A percentile compares a stretch with the other conserved stretches of the same genome.
phyloP scores from a whole-genome alignment of 2,113 vertebrate species.

The Vombatus ursinus region DNA sequence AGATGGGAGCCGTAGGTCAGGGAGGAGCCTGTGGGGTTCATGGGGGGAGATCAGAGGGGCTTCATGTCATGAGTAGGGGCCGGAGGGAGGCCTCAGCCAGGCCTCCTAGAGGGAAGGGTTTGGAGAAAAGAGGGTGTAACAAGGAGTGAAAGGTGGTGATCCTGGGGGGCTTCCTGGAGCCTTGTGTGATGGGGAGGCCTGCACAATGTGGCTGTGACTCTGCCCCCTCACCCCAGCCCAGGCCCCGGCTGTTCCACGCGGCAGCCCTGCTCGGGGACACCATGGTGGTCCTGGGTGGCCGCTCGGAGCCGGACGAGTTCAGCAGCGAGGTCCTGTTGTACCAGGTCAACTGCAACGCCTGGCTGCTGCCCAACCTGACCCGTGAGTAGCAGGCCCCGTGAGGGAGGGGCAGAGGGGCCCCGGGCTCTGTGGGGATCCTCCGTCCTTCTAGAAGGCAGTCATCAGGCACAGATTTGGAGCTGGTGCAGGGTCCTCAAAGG shows the following conservation, averaged over 20 bases:
- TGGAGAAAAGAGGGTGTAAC: background rate
- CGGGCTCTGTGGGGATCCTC: too few relatives aligned
- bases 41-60: too few relatives aligned
- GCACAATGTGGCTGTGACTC: background rate
- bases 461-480: too few relatives aligned
- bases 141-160: too few relatives aligned
- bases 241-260: conserved; percentile 91
- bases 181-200: too few relatives aligned
- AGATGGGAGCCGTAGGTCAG: background rate
- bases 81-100: background rate
- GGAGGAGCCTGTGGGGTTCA: too few relatives aligned
- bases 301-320: conserved; percentile 90
- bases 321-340: conserved; percentile 91
- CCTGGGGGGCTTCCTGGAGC: background rate
- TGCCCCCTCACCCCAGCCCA: conserved; percentile 81
- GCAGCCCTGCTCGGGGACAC: conserved; percentile 91
- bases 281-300: conserved; percentile 93
- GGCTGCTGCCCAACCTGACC: conserved; percentile 88
- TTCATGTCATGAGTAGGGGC: too few relatives aligned
- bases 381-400: conserved; percentile 56
- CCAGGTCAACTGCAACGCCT: conserved; percentile 94
- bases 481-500: too few relatives aligned
- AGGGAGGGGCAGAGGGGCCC: background rate
- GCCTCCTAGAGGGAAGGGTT: background rate
- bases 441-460: too few relatives aligned